Conservation (phyloP, 2,797 vertebrate genomes). For the Alosa sapidissima region DNA sequence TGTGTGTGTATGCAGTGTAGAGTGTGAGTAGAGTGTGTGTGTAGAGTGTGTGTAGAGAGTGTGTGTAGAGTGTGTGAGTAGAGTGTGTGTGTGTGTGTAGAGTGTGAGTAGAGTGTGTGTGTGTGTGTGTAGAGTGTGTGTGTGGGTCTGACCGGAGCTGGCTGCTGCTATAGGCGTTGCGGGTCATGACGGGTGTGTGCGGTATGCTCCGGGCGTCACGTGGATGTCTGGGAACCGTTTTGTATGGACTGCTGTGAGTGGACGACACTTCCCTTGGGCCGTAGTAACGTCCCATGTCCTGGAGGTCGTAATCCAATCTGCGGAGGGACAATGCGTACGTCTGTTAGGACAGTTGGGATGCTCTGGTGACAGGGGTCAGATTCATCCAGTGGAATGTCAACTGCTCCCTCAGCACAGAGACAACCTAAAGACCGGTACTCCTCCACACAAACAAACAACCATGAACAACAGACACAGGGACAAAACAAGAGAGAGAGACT, state of each 20-base stretch:
- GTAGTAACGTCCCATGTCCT: constrained; percentile 64
- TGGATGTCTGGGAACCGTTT: constrained; percentile 82
- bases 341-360: constrained; percentile 1
- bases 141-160: constrained; percentile 84
- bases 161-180: constrained; percentile 95
- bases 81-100: background rate
- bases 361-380: background rate
- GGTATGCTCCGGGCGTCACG: constrained; percentile 87
- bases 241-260: constrained; percentile 90
- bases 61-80: no score
- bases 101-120: background rate
- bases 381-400: no score
- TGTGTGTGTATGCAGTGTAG: no score
- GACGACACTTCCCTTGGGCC: constrained; percentile 81
- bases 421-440: background rate
- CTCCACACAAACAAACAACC: background rate
- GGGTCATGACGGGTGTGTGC: constrained; percentile 87
- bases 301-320: constrained; percentile 73
- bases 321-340: background rate
- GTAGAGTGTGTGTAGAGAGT: no score
- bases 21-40: background rate
- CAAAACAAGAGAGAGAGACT: background rate
- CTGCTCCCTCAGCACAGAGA: background rate
- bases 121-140: background rate
- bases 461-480: constrained; percentile 26